Base-by-base conservation (phyloP, 2,113 vertebrate genomes). In the Saguinus imperator region DNA sequence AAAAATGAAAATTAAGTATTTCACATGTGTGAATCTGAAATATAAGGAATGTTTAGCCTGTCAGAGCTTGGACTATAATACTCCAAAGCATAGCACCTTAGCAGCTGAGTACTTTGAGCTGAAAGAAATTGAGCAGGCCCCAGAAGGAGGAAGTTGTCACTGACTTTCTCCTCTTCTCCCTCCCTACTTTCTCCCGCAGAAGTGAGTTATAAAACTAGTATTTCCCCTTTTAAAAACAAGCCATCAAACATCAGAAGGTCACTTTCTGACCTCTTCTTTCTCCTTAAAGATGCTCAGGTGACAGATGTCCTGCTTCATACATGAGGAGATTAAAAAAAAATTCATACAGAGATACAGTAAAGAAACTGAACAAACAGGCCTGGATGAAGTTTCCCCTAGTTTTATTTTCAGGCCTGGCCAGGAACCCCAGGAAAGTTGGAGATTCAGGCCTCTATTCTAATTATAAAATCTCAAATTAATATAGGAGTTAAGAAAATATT, bases 1-100 rank as follows among this genome's bases (percentile, higher is more conserved):
- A 82, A 35, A 83, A 81, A 89, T 7, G 21, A 72, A 86, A 95
- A 91, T 23, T 70, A 68, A 32, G 48, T 70, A 57, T 64, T 91
- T 96, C 27, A 89, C 45, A 94, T 45, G 64, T 77, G 0, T 89
- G 50, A 92, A 43, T 68, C 29, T 96, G 29, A 73, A 95, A 86
- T 75, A 45, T 96, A 72, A 76, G 10, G n/a, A 80, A 88, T 58
- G 29, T 61, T 73, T 84, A 57, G 32, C 55, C 20, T 76, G 14
- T 43, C 21, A 5, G 3, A 21, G 7, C 10, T 77, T 9, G 43
- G 45, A 87, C 52, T n/a, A 79, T 37, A 23, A 35, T 68, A 52
- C 0, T 48, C 6, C 8, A 68, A 66, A 43, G 1, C 64, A 43
- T 79, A 48, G n/a, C n/a, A 6, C 35, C 35, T 52, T 66, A 27